phyloP scores from a whole-genome alignment of 2,797 vertebrate genomes.

The Sebastes variabilis region DNA sequence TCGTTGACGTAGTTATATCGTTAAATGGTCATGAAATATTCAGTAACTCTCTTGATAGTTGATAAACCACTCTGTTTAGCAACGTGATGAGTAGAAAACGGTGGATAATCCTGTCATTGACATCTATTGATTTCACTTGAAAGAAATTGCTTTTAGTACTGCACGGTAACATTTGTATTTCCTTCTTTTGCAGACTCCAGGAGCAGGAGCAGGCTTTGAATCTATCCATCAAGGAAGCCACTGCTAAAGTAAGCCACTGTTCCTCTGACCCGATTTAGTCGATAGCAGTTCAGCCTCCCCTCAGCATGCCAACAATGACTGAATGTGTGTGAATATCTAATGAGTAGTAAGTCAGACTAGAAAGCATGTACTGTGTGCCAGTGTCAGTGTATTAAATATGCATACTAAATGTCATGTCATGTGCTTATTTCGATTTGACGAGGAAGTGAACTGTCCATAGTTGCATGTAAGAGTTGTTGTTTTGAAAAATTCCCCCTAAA shows the following conservation, averaged over 20 bases:
- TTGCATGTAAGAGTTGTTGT: neutral
- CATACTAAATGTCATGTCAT: conserved; percentile 36
- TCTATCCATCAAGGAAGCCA: conserved; percentile 87
- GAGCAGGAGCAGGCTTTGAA: conserved; percentile 85
- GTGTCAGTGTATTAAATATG: conserved; percentile 30
- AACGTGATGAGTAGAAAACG: neutral
- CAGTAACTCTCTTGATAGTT: neutral
- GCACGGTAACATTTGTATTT: conserved; percentile 11
- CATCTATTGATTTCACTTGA: neutral
- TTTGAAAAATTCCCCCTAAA: neutral
- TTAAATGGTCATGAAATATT: too few relatives aligned
- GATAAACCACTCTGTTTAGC: neutral
- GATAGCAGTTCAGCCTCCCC: conserved; percentile 1
- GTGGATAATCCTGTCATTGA: neutral
- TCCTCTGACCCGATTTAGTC: conserved; percentile 16
- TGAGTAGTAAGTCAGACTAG: conserved; percentile 35
- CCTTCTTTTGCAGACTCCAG: conserved; percentile 86
- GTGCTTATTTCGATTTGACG: conserved; percentile 41
- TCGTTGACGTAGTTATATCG: too few relatives aligned
- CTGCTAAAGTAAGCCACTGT: conserved; percentile 86
- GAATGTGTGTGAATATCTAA: conserved; percentile 47
- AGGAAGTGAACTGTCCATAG: conserved; percentile 10
- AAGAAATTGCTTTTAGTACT: neutral
- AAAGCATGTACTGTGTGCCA: conserved; percentile 9
- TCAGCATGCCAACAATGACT: conserved; percentile 13